Evolutionary conservation across 2,888 invertebrate genomes (phyloP), one percentile per base, ranked within the genome.

Genomic region (Troglohyphantes excavatus): DNA sequence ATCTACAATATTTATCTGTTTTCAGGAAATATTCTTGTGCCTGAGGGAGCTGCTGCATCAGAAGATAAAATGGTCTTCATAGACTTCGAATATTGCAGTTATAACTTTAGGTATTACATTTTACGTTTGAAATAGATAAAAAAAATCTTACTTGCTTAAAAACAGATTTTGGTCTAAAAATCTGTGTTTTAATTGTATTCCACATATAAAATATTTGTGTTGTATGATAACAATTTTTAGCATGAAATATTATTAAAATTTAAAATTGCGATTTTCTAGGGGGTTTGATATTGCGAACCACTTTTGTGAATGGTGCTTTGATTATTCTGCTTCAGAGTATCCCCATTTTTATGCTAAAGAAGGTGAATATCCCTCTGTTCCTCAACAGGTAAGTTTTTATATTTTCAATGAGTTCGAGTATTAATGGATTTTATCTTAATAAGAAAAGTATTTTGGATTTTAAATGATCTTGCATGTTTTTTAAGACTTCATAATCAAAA

Each of bases 231-330:
- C 3, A 61, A 6, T 39, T 39, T 39, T 39, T 39, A 11, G 11
- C 0, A 21, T 0, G 11, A 63, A 63, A 63, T 61, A 23, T n/a
- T n/a, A n/a, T n/a, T n/a, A 39, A 39, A 39, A 39, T 39, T 1
- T 13, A 39, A 39, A 2, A 39, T 39, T 39, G 9, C 13, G 13
- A 39, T 2, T 39, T 61, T 89, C 92, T 91, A 93, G 98, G 76
- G 98, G 96, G 0, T 98, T 98, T 93, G 98, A 98, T 93, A 94
- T 98, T 75, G 98, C 98, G 2, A 98, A 98, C 94, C 98, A 98
- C 93, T 98, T 98, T 93, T 95, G 97, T 91, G 98, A 98, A 93
- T 94, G 98, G 97, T 95, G 95, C 0, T 97, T 97, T 93, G 97
- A 98, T 93, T 98, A 98, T 93, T 97, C 96, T 0, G 95, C 95